A percentile compares a stretch with the other conserved stretches of the same genome.
phyloP scores from a whole-genome alignment of 2,113 vertebrate genomes.

The Sylvietta virens region DNA sequence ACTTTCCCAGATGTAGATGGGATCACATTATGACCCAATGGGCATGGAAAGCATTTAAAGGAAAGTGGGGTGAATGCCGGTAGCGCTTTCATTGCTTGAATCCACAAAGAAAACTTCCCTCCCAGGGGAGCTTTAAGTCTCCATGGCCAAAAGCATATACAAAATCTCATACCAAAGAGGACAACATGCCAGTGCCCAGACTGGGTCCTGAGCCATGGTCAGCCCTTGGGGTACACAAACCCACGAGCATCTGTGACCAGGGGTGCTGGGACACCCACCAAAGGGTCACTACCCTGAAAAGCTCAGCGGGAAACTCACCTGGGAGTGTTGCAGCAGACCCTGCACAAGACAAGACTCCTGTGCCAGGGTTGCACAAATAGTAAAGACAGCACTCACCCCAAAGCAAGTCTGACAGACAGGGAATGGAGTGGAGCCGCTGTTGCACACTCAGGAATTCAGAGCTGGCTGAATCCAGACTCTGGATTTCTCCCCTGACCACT shows the following conservation, averaged over 20 bases:
- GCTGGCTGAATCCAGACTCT: not conserved
- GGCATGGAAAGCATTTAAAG: not conserved
- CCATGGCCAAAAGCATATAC: not conserved
- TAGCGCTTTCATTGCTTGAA: not conserved
- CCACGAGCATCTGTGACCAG: fast-evolving
- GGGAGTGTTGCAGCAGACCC: not conserved
- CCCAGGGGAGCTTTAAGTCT: not conserved
- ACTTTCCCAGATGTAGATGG: not conserved
- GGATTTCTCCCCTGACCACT: not conserved
- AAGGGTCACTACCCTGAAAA: not conserved
- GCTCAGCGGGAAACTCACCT: fast-evolving
- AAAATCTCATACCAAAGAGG: not conserved
- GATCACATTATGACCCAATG: not conserved
- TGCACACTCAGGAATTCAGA: not conserved
- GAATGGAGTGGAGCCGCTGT: not conserved
- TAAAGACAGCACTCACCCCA: not conserved
- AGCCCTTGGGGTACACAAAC: not conserved
- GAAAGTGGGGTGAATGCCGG: not conserved
- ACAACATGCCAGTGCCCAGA: not conserved
- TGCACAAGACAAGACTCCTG: fast-evolving
- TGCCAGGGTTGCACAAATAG: not conserved
- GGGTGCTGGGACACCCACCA: not conserved
- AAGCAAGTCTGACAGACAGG: not conserved
- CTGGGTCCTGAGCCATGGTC: not conserved
- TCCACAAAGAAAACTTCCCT: not conserved